Evolutionary conservation across 2,888 invertebrate species (phyloP), one percentile per base, ranked within the genome.

Genomic region (Argyra leucocephala): DNA sequence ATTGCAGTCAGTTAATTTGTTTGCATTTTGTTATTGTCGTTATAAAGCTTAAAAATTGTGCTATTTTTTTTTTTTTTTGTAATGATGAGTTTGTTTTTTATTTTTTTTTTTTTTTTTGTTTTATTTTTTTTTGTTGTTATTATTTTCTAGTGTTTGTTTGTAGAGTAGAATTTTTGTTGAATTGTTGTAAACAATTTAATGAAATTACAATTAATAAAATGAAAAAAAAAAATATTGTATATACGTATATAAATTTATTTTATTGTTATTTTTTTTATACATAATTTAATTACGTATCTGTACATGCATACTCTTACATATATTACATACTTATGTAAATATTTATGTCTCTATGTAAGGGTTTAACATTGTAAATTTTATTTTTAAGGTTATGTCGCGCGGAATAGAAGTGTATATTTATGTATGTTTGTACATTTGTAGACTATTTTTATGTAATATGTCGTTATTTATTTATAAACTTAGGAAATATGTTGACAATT

Each of bases 401-500:
- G 48, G 48, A 48, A 48, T 48, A 48, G n/a, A 48, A 48, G 12
- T 48, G 48, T 48, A 12, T 48, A 48, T 15, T 48, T 48, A 18
- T 18, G 15, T 31, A 15, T n/a, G 4, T 48, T 48, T n/a, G 5
- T 48, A 37, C 10, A 37, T 37, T 9, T 37, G 12, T 37, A 5
- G 5, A 37, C 18, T 48, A 48, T 9, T 15, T 48, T 18, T 37
- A 15, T 37, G 4, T 7, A 31, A 48, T 48, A 48, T 48, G 48
- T 48, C 5, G 12, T 2, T 37, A 12, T 48, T 48, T 48, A 5
- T 48, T 48, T 37, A 12, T 18, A 9, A 12, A 48, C 48, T 48
- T 48, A 48, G 48, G 48, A 48, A 48, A 48, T 48, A 48, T 48
- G 48, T 48, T 48, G 48, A 48, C 48, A 48, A 48, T 26, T 6